phyloP scores from a whole-genome alignment of 2,888 invertebrate genomes.

The Macrophya annulata region DNA sequence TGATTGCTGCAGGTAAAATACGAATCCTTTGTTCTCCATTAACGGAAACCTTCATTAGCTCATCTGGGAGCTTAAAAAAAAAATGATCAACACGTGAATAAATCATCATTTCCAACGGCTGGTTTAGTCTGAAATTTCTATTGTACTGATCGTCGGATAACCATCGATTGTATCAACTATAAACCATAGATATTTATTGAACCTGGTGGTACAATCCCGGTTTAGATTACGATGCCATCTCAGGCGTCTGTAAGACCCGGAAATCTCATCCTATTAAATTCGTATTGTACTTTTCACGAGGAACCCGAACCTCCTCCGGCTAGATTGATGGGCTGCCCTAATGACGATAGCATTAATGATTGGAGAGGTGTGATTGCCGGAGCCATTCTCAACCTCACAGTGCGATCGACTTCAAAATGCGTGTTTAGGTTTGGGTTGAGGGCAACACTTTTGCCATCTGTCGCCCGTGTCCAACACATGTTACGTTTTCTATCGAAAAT shows the following conservation, averaged over 20 bases:
- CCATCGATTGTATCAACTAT: not conserved
- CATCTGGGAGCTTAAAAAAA: not conserved
- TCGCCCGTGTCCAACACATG: slow-evolving; percentile 73
- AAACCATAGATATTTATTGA: slow-evolving; percentile 8
- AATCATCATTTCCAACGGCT: not conserved
- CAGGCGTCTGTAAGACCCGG: slow-evolving; percentile 28
- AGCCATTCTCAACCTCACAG: slow-evolving; percentile 14
- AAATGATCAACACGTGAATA: not conserved
- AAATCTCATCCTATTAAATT: slow-evolving; percentile 43
- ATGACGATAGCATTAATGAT: slow-evolving; percentile 54
- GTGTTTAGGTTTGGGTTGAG: slow-evolving; percentile 21
- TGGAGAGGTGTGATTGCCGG: slow-evolving; percentile 49
- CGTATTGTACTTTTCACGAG: slow-evolving; percentile 47
- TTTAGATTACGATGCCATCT: slow-evolving; percentile 24
- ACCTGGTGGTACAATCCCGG: not conserved
- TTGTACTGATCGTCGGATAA: not conserved
- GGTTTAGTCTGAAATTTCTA: not conserved
- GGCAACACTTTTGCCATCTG: slow-evolving; percentile 71
- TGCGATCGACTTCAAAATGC: slow-evolving; percentile 33
- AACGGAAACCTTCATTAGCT: slow-evolving; percentile 5
- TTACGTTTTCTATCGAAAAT: slow-evolving; percentile 68
- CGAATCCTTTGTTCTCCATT: slow-evolving; percentile 2
- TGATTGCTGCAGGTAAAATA: not conserved
- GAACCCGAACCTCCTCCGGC: slow-evolving; percentile 40
- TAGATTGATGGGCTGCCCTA: slow-evolving; percentile 50